Conservation (phyloP, 2,888 invertebrate genomes). For the Lysandra bellargus region DNA sequence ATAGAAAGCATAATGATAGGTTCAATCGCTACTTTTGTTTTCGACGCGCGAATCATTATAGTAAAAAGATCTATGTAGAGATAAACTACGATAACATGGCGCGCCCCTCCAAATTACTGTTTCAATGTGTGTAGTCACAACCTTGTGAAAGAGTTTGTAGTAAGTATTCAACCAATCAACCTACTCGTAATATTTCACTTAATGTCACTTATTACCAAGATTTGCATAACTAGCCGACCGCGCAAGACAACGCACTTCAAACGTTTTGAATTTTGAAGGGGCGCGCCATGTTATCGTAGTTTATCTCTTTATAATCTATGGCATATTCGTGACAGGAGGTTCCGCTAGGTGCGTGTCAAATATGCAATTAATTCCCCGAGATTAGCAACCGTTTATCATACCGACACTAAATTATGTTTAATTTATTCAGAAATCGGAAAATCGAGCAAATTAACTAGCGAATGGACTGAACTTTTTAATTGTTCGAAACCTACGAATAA, state of each 20-base stretch:
- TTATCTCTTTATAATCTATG: background rate
- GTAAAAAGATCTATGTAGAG: background rate
- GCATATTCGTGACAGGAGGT: slow-evolving; percentile 62
- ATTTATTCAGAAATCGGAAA: slow-evolving; percentile 30
- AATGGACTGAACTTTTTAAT: slow-evolving; percentile 4
- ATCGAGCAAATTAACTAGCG: slow-evolving; percentile 14
- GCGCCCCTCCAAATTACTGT: too few species aligned
- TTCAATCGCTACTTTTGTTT: background rate
- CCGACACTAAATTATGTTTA: slow-evolving; percentile 19
- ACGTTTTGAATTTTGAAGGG: too few species aligned
- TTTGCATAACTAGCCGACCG: too few species aligned
- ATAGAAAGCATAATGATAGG: slow-evolving; percentile 12
- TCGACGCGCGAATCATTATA: slow-evolving; percentile 8
- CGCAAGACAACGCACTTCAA: too few species aligned
- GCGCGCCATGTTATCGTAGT: too few species aligned
- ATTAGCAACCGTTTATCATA: slow-evolving; percentile 37
- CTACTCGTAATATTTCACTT: too few species aligned
- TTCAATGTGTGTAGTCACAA: too few species aligned
- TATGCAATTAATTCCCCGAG: slow-evolving; percentile 52
- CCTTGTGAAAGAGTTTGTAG: too few species aligned
- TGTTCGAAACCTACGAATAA: background rate
- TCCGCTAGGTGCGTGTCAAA: slow-evolving; percentile 63
- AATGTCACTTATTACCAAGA: too few species aligned
- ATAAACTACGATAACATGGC: too few species aligned
- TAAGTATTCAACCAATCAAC: too few species aligned